Evolutionary conservation across 2,797 vertebrate genomes (phyloP).

Genomic region (Antrozous pallidus): DNA sequence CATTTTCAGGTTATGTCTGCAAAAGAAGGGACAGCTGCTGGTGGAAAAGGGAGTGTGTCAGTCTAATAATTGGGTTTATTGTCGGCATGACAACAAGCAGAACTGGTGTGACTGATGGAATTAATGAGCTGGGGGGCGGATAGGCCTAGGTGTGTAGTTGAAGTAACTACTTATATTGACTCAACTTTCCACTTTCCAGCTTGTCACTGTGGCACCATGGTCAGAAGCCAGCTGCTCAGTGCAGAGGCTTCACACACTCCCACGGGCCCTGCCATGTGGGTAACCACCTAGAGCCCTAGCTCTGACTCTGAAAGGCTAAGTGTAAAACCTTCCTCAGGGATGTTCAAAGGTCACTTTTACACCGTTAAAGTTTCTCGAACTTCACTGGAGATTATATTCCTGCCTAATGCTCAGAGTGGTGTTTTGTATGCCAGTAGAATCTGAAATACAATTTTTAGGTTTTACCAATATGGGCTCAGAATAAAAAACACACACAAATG

Average conservation of each 20-base stretch:
- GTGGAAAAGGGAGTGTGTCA: not conserved
- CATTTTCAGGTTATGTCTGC: not conserved
- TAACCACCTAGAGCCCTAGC: not conserved
- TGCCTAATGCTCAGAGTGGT: too few relatives aligned
- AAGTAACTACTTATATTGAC: not conserved
- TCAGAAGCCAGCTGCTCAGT: not conserved
- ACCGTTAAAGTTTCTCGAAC: not conserved
- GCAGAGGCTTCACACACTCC: not conserved
- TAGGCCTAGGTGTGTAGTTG: not conserved
- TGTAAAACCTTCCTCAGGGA: not conserved
- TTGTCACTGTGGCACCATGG: not conserved
- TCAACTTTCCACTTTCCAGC: not conserved
- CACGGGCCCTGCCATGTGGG: not conserved
- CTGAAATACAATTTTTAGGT: not conserved
- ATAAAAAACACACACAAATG: not conserved
- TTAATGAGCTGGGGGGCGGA: not conserved
- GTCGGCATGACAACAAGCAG: not conserved
- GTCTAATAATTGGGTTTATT: not conserved
- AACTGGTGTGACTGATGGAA: not conserved
- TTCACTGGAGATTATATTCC: not conserved
- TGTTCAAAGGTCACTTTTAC: not conserved
- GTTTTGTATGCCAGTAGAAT: not conserved
- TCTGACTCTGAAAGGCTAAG: not conserved
- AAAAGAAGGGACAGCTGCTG: not conserved
- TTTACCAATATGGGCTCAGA: not conserved